Conservation (phyloP, 2,113 vertebrate genomes). For the zebrafish (Danio rerio) region GRCz12tu NC_133188.1:51966001-51966500, state of each 20-base stretch:
- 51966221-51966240: slow-evolving; percentile 7
- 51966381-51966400: neutral
- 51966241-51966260: neutral
- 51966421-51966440: no score
- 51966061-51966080: slow-evolving; percentile 34
- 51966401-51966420: neutral
- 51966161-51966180: slow-evolving; percentile 40
- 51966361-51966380: neutral
- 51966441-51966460: no score
- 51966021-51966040: neutral
- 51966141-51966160: slow-evolving; percentile 65
- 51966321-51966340: neutral
- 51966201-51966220: slow-evolving; percentile 63
- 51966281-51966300: neutral
- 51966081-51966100: slow-evolving; percentile 60
- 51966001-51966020: neutral
- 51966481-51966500: no score
- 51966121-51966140: slow-evolving; percentile 51
- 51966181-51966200: slow-evolving; percentile 52
- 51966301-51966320: slow-evolving; percentile 25
- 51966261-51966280: neutral
- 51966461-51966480: no score
- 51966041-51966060: slow-evolving; percentile 25
- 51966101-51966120: slow-evolving; percentile 58
- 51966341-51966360: neutral